phyloP scores from a whole-genome alignment of 2,888 invertebrate species.

The Proisotoma minuta region DNA sequence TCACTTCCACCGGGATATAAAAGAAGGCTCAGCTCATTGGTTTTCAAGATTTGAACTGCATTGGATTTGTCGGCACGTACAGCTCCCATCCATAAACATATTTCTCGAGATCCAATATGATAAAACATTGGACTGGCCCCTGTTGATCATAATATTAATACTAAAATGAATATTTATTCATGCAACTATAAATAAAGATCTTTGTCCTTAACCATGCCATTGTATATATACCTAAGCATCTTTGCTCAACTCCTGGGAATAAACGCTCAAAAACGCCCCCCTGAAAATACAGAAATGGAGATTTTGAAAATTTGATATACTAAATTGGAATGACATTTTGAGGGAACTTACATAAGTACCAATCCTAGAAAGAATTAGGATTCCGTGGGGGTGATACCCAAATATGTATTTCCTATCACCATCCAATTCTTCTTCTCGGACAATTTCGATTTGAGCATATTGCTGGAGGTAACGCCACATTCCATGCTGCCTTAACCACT shows the following conservation, averaged over 20 bases:
- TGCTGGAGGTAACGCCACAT: slow-evolving; percentile 18
- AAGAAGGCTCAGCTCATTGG: slow-evolving; percentile 15
- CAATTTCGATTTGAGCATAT: slow-evolving; percentile 24
- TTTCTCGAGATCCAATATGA: slow-evolving; percentile 24
- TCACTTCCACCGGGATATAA: slow-evolving; percentile 26
- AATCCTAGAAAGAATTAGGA: background rate
- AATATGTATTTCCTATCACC: slow-evolving; percentile 26
- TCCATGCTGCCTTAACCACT: slow-evolving; percentile 8
- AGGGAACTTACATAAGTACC: slow-evolving; percentile 14
- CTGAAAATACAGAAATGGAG: too few relatives aligned
- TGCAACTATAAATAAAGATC: too few relatives aligned
- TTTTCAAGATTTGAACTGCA: slow-evolving; percentile 18
- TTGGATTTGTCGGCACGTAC: slow-evolving; percentile 26
- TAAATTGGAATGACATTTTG: background rate
- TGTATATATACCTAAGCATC: slow-evolving; percentile 22
- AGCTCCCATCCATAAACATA: slow-evolving; percentile 28
- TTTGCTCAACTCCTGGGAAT: slow-evolving; percentile 25
- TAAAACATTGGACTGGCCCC: slow-evolving; percentile 28
- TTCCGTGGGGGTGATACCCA: slow-evolving; percentile 27
- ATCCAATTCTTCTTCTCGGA: slow-evolving; percentile 25
- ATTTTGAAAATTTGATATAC: too few relatives aligned
- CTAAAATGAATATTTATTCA: too few relatives aligned
- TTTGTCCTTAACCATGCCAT: too few relatives aligned
- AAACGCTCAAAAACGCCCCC: slow-evolving; percentile 23
- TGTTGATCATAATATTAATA: too few relatives aligned